phyloP scores from a whole-genome alignment of 2,113 vertebrate genomes.

The Psophia crepitans region DNA sequence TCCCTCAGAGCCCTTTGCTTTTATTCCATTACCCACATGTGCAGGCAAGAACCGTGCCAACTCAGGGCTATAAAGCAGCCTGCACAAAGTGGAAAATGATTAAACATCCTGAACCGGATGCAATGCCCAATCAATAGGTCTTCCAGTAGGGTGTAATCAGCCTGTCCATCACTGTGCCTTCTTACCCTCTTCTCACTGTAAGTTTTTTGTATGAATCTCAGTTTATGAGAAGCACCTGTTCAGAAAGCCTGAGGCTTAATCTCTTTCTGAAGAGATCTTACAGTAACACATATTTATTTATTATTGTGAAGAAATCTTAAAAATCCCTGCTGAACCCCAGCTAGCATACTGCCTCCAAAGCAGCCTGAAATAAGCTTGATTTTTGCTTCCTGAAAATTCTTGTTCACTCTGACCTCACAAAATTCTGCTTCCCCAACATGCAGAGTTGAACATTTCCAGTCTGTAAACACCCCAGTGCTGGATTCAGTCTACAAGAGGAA shows the following conservation, averaged over 20 bases:
- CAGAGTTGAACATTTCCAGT: neutral
- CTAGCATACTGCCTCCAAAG: neutral
- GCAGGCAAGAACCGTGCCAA: neutral
- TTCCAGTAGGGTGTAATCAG: neutral
- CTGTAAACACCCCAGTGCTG: neutral
- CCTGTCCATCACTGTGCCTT: neutral
- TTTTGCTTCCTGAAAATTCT: neutral
- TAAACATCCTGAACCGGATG: neutral
- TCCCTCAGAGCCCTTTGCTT: neutral
- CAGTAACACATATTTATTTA: neutral
- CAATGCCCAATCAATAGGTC: neutral
- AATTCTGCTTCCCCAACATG: neutral
- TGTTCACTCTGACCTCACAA: neutral
- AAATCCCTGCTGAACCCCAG: neutral
- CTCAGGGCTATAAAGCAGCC: neutral
- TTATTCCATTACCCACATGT: neutral
- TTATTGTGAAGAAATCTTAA: neutral
- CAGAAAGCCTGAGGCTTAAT: neutral
- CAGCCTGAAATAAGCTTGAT: neutral
- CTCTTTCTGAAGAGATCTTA: neutral
- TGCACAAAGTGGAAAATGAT: neutral
- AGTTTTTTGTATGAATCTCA: neutral
- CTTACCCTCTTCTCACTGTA: neutral
- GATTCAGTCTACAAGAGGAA: neutral
- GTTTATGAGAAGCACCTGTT: neutral